phyloP scores from a whole-genome alignment of 30 jellyfish, hydroid and myxozoan species.

The Aurelia aurita complex sp. Pacific region DNA sequence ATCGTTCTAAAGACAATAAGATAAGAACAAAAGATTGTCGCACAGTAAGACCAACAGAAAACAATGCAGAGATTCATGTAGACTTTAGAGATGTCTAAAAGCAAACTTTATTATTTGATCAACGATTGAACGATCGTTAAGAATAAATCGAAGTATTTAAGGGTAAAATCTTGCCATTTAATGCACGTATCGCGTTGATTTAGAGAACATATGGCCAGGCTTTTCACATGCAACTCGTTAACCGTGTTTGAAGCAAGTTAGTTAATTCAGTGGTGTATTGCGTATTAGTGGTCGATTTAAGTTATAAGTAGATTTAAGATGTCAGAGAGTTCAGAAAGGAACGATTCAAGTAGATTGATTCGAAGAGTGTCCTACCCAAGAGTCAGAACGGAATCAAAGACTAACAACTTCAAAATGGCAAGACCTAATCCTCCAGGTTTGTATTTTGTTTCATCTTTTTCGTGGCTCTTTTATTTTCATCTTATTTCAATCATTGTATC shows the following conservation, averaged over 20 bases:
- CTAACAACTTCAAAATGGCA: constrained; percentile 32
- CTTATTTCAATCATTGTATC: background rate
- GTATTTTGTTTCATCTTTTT: background rate
- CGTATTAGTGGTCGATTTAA: constrained; percentile 58
- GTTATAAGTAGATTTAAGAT: constrained; percentile 45
- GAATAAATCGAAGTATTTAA: constrained; percentile 5
- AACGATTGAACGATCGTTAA: background rate
- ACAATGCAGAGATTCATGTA: constrained; percentile 7
- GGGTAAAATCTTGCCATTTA: constrained; percentile 18
- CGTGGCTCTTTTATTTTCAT: background rate
- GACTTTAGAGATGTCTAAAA: constrained; percentile 15
- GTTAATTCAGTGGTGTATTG: constrained; percentile 47
- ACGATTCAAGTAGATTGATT: constrained; percentile 14
- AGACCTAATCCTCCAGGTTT: constrained; percentile 34
- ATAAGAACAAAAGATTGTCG: constrained; percentile 9
- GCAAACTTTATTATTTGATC: constrained; percentile 6
- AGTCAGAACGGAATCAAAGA: constrained; percentile 37
- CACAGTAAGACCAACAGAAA: constrained; percentile 5
- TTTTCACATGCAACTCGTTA: constrained; percentile 32
- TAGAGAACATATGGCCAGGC: constrained; percentile 62
- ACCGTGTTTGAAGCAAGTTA: constrained; percentile 37
- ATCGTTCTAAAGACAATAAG: constrained; percentile 15
- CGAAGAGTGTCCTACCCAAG: constrained; percentile 60
- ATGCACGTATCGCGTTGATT: constrained; percentile 4
- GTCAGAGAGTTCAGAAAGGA: constrained; percentile 15